These are phyloP conservation scores for Adela reaumurella DNA, from an alignment of 2,888 invertebrate genomes.

Conservation along the genomic window DNA sequence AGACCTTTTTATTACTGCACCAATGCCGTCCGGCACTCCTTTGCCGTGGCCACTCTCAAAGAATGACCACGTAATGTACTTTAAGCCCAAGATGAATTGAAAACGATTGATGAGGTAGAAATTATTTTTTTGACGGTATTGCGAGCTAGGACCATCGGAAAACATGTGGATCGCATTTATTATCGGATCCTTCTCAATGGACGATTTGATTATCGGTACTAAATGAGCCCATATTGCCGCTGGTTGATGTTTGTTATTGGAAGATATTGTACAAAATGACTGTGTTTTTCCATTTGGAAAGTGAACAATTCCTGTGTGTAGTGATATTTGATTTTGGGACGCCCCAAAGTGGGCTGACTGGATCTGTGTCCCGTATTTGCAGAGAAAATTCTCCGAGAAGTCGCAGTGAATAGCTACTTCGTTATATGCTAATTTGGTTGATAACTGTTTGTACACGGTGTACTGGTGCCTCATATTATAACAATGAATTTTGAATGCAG, in stretches of 20 bases:
- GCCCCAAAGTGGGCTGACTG: conserved; percentile 7
- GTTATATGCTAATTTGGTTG: too few relatives aligned
- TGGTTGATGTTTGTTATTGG: not conserved
- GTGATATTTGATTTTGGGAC: conserved; percentile 4
- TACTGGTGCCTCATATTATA: too few relatives aligned
- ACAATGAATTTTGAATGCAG: too few relatives aligned
- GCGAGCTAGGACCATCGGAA: conserved; percentile 3
- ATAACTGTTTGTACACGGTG: too few relatives aligned
- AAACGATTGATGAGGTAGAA: conserved; percentile 2
- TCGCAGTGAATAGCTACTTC: not conserved
- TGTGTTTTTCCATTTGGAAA: conserved; percentile 4
- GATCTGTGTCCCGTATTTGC: conserved; percentile 4
- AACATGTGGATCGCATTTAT: not conserved
- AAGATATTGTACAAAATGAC: conserved; percentile 3
- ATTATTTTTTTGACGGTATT: conserved; percentile 6
- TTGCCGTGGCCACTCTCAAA: conserved; percentile 11
- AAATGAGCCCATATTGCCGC: conserved; percentile 1
- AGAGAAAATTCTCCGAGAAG: conserved; percentile 6
- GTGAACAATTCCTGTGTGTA: conserved; percentile 4
- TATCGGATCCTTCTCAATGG: not conserved
- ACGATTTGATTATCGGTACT: too few relatives aligned
- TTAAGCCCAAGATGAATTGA: too few relatives aligned
- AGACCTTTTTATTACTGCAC: conserved; percentile 4
- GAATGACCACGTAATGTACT: conserved; percentile 10
- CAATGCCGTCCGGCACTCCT: conserved; percentile 11